Conservation (phyloP, 2,113 vertebrate genomes). For the Etheostoma spectabile region DNA sequence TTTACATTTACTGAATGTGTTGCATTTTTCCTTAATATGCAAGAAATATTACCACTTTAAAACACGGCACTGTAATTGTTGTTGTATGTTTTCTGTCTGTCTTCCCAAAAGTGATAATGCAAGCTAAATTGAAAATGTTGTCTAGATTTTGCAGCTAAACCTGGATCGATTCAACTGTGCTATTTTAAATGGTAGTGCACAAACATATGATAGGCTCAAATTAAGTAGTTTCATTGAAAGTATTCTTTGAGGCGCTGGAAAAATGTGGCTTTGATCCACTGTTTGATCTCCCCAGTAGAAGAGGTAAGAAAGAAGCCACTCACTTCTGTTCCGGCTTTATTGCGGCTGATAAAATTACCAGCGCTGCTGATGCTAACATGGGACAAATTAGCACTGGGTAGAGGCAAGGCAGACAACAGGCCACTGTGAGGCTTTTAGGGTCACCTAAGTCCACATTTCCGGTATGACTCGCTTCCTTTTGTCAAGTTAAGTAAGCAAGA, state of each 20-base stretch:
- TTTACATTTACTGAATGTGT: too few relatives aligned
- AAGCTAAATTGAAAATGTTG: background rate
- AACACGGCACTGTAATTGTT: background rate
- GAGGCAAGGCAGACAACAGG: constrained; percentile 56
- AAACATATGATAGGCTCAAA: background rate
- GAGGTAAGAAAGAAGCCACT: constrained; percentile 11
- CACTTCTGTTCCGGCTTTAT: background rate
- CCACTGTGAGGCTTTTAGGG: constrained; percentile 63
- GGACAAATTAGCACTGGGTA: constrained; percentile 5
- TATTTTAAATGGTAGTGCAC: background rate
- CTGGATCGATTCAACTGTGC: background rate
- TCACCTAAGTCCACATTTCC: constrained; percentile 48
- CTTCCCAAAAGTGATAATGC: background rate
- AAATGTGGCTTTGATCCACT: background rate
- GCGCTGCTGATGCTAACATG: background rate
- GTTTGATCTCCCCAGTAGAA: constrained; percentile 63
- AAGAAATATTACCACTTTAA: background rate
- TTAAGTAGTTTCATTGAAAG: background rate
- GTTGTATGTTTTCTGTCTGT: background rate
- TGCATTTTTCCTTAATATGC: background rate
- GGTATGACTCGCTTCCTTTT: constrained; percentile 6
- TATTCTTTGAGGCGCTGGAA: background rate
- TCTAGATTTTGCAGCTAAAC: background rate
- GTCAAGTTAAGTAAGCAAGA: constrained; percentile 17
- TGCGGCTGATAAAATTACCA: background rate